Conservation (phyloP, 2,113 vertebrate species). For the Leuciscus idus region DNA sequence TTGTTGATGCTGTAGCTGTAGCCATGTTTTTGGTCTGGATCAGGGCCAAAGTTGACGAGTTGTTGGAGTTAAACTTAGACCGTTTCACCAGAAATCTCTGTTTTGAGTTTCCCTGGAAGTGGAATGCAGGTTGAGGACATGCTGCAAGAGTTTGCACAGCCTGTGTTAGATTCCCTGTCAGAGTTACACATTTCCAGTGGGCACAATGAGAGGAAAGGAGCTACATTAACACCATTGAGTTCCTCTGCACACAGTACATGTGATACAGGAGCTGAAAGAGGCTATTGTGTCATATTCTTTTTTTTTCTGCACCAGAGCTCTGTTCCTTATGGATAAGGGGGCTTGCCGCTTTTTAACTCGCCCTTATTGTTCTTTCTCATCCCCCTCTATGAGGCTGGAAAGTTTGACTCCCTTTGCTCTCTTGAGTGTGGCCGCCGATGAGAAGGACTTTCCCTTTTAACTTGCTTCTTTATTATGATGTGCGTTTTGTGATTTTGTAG, state of each 20-base stretch:
- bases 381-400: slow-evolving; percentile 45
- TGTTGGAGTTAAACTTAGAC: background rate
- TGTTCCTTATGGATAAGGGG: slow-evolving; percentile 54
- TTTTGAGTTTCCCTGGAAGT: slow-evolving; percentile 20
- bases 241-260: slow-evolving; percentile 63
- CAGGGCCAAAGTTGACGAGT: background rate
- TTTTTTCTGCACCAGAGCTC: slow-evolving; percentile 49
- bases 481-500: background rate
- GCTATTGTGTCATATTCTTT: slow-evolving; percentile 67
- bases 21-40: background rate
- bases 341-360: slow-evolving; percentile 45
- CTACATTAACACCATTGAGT: slow-evolving; percentile 64
- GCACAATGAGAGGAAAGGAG: slow-evolving; percentile 80
- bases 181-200: slow-evolving; percentile 60
- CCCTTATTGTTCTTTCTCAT: slow-evolving; percentile 56
- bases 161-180: slow-evolving; percentile 48
- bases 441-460: slow-evolving; percentile 14
- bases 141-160: slow-evolving; percentile 17
- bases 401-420: slow-evolving; percentile 51
- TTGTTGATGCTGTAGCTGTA: background rate
- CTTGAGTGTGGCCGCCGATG: slow-evolving; percentile 47
- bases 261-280: slow-evolving; percentile 67
- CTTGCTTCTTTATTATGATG: slow-evolving; percentile 1
- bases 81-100: background rate
- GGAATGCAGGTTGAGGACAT: slow-evolving; percentile 20